Percentiles rank a stretch among this genome's conserved stretches.
Conservation (phyloP, 2,797 vertebrate genomes). For the Chloroceryle amazona region DNA sequence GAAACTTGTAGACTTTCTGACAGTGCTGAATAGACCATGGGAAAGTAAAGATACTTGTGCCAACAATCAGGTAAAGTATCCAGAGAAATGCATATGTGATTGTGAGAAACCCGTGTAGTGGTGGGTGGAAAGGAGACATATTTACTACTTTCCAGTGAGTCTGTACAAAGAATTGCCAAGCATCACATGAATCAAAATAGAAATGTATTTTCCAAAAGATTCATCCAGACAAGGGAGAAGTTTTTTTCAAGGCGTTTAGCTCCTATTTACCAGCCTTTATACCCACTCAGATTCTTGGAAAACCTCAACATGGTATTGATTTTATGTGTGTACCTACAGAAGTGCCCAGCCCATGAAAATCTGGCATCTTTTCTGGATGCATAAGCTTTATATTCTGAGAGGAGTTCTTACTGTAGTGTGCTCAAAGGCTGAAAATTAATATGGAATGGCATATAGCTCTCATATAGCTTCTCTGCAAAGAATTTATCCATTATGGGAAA, state of each 20-base stretch:
- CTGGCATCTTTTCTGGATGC: neutral
- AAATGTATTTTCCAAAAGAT: neutral
- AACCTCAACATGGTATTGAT: neutral
- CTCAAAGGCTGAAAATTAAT: conserved; percentile 6
- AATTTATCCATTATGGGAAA: conserved; percentile 13
- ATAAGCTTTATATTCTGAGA: conserved; percentile 1
- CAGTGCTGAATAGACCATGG: neutral
- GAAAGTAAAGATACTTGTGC: neutral
- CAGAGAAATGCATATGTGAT: neutral
- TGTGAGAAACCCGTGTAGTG: neutral
- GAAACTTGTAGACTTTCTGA: neutral
- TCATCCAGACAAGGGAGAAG: neutral
- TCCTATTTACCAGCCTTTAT: neutral
- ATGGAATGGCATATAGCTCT: neutral
- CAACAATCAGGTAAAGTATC: neutral
- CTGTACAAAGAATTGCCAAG: neutral
- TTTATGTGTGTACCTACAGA: neutral
- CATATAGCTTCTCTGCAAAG: neutral
- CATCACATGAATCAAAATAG: neutral
- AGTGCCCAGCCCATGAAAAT: neutral
- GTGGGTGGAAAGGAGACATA: neutral
- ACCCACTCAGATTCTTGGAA: neutral
- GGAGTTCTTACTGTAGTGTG: neutral
- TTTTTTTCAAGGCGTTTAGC: neutral
- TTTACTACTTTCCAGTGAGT: neutral